Percentiles rank a stretch among this genome's conserved stretches.
Conservation (phyloP, 2,797 vertebrate genomes). For the Urophycis tenuis region DNA sequence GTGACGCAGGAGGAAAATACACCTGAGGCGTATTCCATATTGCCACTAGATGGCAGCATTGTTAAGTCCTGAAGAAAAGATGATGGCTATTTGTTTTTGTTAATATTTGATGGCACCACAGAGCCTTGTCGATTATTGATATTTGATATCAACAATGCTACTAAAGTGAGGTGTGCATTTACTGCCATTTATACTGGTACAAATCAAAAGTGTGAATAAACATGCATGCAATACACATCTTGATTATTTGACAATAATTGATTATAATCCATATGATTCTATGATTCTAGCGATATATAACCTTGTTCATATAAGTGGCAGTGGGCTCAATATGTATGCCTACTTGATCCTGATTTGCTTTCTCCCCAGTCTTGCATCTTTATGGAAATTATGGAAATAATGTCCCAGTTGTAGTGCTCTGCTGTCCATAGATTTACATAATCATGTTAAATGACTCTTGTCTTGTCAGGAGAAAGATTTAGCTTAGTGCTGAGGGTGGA, state of each 20-base stretch:
- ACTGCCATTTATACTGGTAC: too few species aligned
- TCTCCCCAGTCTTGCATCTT: background rate
- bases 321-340: background rate
- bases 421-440: constrained; percentile 35
- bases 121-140: background rate
- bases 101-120: background rate
- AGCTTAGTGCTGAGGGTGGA: constrained; percentile 27
- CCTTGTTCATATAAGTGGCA: background rate
- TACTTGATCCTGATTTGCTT: background rate
- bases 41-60: constrained; percentile 49
- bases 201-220: background rate
- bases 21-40: background rate
- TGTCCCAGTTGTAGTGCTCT: constrained; percentile 19
- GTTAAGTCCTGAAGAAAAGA: constrained; percentile 1
- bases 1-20: background rate
- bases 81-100: background rate
- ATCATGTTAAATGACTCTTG: constrained; percentile 36
- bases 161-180: background rate
- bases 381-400: background rate
- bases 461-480: constrained; percentile 27
- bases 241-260: background rate
- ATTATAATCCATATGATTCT: background rate
- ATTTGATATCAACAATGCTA: background rate
- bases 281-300: background rate
- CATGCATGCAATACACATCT: background rate